Conservation (phyloP, 2,888 invertebrate species). For the Andrena hattorfiana region DNA sequence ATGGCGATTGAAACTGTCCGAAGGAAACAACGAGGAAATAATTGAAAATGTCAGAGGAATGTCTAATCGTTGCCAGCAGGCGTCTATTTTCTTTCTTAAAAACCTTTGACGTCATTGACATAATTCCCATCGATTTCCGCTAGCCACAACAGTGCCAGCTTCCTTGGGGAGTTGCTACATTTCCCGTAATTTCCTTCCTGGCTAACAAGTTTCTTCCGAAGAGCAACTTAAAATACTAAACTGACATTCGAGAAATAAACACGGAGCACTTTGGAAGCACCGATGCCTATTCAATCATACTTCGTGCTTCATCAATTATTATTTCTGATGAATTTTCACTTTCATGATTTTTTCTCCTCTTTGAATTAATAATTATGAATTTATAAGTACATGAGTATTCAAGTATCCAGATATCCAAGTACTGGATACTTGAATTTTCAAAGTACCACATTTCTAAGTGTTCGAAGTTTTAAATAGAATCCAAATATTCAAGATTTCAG, state of each 20-base stretch:
- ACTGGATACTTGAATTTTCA: no score
- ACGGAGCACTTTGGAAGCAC: neutral
- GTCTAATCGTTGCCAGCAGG: slow-evolving; percentile 13
- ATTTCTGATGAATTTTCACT: neutral
- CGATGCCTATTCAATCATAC: neutral
- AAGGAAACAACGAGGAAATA: neutral
- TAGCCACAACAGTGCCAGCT: neutral
- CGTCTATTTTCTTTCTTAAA: slow-evolving; percentile 6
- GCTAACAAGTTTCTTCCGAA: neutral
- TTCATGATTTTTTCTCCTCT: neutral
- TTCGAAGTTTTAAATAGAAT: no score
- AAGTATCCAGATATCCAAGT: no score
- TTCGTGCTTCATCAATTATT: no score
- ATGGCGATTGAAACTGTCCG: neutral
- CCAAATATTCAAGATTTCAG: no score
- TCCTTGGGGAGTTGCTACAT: neutral
- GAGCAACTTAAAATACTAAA: neutral
- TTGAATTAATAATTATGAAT: neutral
- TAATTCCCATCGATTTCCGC: slow-evolving; percentile 44
- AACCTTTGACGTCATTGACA: slow-evolving; percentile 29
- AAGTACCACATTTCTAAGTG: no score
- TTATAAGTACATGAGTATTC: neutral
- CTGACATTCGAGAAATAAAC: neutral
- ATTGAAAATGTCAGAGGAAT: neutral
- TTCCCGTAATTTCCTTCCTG: neutral